A percentile compares a stretch with the other conserved stretches of the same genome.
These are phyloP conservation scores for Amphipoea oculea DNA, from an alignment of 2,888 invertebrate genomes.

Conservation along the genomic window DNA sequence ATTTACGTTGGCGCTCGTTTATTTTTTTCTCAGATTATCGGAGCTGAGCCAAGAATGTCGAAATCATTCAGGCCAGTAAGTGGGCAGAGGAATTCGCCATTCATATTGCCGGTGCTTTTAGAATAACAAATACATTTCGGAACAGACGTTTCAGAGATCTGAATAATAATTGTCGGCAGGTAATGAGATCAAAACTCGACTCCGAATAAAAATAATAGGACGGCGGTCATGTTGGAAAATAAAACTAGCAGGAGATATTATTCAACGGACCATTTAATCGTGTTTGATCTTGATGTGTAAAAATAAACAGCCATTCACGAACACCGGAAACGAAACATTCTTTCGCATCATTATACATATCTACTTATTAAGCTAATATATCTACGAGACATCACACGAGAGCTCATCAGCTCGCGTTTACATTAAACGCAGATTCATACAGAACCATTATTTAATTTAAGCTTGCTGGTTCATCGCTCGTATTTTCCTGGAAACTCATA, in stretches of 20 bases:
- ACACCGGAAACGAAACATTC: slow-evolving; percentile 66
- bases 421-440: slow-evolving; percentile 7
- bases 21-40: slow-evolving; percentile 88
- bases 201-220: slow-evolving; percentile 38
- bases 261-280: slow-evolving; percentile 48
- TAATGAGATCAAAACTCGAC: slow-evolving; percentile 43
- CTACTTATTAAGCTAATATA: slow-evolving; percentile 40
- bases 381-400: slow-evolving; percentile 25
- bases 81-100: slow-evolving; percentile 89
- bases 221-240: slow-evolving; percentile 26
- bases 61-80: slow-evolving; percentile 90
- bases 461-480: slow-evolving; percentile 12
- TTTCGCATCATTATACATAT: slow-evolving; percentile 54
- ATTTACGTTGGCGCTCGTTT: slow-evolving; percentile 86
- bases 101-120: slow-evolving; percentile 84
- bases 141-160: slow-evolving; percentile 59
- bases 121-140: slow-evolving; percentile 76
- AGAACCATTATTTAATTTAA: slow-evolving; percentile 32
- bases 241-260: slow-evolving; percentile 43
- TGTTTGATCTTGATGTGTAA: slow-evolving; percentile 59
- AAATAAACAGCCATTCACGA: slow-evolving; percentile 59
- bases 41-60: slow-evolving; percentile 90
- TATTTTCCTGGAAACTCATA: slow-evolving; percentile 39
- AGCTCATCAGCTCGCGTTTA: slow-evolving; percentile 10
- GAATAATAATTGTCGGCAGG: slow-evolving; percentile 49